Evolutionary conservation across 1,140 invertebrate species (phyloP).

Genomic region (Venturia canescens): DNA sequence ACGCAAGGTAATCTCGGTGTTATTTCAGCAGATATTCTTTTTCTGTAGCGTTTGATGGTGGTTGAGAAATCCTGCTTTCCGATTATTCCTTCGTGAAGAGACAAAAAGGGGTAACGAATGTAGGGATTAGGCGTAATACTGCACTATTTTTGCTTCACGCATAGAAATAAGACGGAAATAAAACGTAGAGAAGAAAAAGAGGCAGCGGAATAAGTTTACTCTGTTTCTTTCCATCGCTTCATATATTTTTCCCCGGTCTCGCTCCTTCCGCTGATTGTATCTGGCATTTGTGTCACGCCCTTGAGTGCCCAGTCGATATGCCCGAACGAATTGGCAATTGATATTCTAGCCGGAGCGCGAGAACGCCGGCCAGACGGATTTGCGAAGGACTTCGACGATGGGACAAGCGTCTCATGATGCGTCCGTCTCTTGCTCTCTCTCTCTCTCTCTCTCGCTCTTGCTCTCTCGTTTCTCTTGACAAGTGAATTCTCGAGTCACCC

Average conservation of each 20-base stretch:
- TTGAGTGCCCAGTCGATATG: conserved; percentile 76
- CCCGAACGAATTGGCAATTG: conserved; percentile 74
- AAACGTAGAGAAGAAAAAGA: background rate
- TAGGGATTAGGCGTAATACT: conserved; percentile 69
- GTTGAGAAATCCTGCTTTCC: background rate
- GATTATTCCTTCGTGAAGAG: background rate
- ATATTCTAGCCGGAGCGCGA: conserved; percentile 69
- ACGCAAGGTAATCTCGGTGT: conserved; percentile 40
- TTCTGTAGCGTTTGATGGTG: background rate
- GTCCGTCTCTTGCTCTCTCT: conserved; percentile 6
- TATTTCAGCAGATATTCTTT: conserved; percentile 43
- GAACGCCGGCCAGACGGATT: conserved; percentile 74
- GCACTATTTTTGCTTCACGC: conserved; percentile 58
- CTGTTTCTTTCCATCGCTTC: conserved; percentile 20
- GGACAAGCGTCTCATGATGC: conserved; percentile 20
- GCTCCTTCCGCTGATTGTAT: conserved; percentile 73
- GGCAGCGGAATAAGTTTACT: conserved; percentile 8
- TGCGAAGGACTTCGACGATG: conserved; percentile 65
- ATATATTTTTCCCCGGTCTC: conserved; percentile 18
- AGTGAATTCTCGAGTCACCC: background rate
- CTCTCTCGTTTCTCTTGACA: conserved; percentile 21
- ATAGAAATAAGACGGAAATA: background rate
- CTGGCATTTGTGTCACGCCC: conserved; percentile 77
- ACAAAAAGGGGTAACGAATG: conserved; percentile 33
- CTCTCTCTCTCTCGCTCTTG: conserved; percentile 22